phyloP scores from a whole-genome alignment of 2,888 invertebrate genomes.

The Bombyx huttoni region DNA sequence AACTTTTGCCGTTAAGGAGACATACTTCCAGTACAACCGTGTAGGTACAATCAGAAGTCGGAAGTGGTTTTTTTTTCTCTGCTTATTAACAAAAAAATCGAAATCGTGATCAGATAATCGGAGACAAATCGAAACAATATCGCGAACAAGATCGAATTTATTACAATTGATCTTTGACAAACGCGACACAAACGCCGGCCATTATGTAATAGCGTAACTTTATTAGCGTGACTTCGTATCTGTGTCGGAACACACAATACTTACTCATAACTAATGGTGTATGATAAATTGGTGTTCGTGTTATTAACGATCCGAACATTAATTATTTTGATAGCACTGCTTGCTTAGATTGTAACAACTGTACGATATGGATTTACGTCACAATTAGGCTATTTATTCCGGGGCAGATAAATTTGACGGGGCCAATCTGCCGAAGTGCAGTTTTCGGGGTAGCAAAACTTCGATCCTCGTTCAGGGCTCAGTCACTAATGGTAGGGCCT shows the following conservation, averaged over 20 bases:
- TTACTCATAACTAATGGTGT: conserved; percentile 15
- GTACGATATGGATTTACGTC: too few species aligned
- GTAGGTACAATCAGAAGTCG: too few species aligned
- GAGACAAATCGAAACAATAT: neutral
- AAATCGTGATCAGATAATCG: neutral
- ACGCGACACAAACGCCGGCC: neutral
- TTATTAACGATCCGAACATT: conserved; percentile 33
- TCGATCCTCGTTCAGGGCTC: too few species aligned
- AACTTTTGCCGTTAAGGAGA: too few species aligned
- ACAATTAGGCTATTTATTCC: too few species aligned
- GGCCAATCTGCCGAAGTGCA: too few species aligned
- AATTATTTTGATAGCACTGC: conserved; percentile 20
- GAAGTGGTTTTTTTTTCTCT: too few species aligned
- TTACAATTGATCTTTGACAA: neutral
- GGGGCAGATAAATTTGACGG: too few species aligned
- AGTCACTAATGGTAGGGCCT: too few species aligned
- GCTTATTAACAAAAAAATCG: too few species aligned
- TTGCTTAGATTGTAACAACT: neutral
- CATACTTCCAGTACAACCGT: too few species aligned
- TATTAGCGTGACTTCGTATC: conserved; percentile 5
- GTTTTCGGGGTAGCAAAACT: too few species aligned
- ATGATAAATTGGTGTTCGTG: conserved; percentile 28
- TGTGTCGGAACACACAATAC: conserved; percentile 1
- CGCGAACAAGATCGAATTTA: neutral
- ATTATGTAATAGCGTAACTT: neutral